phyloP scores from a whole-genome alignment of 2,888 invertebrate genomes.

The Cephalotes varians region DNA sequence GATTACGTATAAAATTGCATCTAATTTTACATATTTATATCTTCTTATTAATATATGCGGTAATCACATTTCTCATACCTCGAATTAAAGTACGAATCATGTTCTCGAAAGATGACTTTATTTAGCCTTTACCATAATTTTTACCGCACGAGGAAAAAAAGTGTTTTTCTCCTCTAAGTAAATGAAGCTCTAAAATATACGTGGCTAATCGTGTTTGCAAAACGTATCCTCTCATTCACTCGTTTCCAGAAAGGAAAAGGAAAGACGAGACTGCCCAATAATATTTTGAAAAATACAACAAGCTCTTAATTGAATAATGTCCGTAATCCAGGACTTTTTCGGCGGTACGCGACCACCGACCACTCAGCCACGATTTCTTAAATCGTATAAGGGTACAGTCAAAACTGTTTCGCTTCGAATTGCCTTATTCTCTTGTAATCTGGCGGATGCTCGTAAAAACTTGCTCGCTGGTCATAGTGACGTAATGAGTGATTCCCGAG shows the following conservation, averaged over 20 bases:
- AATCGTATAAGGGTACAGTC: conserved; percentile 24
- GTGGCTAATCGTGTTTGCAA: conserved; percentile 14
- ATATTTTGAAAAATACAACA: conserved; percentile 62
- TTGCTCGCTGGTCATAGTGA: conserved; percentile 14
- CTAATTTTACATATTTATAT: background rate
- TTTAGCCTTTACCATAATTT: background rate
- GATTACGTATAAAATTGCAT: background rate
- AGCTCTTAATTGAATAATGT: conserved; percentile 73
- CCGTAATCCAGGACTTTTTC: conserved; percentile 68
- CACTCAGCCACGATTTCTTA: conserved; percentile 9
- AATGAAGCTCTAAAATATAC: conserved; percentile 1
- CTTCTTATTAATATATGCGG: background rate
- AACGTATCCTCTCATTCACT: conserved; percentile 14
- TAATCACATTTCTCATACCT: background rate
- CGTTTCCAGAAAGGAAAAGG: conserved; percentile 47
- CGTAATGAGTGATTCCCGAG: conserved; percentile 25
- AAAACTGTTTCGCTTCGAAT: conserved; percentile 5
- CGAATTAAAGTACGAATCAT: background rate
- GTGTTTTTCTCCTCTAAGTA: background rate
- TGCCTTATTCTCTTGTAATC: conserved; percentile 15
- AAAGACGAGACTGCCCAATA: conserved; percentile 27
- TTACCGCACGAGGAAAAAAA: background rate
- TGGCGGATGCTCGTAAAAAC: conserved; percentile 18
- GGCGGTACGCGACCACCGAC: conserved; percentile 7
- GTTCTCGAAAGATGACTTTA: background rate